Conservation (phyloP, 2,113 vertebrate genomes). For the Nothobranchius furzeri region DNA sequence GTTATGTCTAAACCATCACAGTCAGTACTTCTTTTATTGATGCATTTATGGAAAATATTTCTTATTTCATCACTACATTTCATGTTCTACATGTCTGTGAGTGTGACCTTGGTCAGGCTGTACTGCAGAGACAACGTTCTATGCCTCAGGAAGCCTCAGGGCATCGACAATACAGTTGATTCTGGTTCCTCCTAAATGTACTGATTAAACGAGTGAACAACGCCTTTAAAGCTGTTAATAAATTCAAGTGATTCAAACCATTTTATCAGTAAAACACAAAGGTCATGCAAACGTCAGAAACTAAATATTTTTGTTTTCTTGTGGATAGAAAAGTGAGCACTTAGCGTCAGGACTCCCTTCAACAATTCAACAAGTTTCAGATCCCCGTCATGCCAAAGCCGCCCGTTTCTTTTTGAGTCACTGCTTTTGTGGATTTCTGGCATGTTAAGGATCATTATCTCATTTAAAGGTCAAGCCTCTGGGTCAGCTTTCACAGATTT, state of each 20-base stretch:
- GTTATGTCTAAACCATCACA: too few relatives aligned
- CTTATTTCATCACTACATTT: too few relatives aligned
- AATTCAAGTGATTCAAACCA: neutral
- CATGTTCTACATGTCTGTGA: too few relatives aligned
- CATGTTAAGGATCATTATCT: neutral
- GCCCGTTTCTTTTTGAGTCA: neutral
- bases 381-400: neutral
- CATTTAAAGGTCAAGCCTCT: neutral
- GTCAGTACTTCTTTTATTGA: too few relatives aligned
- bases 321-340: neutral
- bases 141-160: too few relatives aligned
- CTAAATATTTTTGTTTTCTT: neutral
- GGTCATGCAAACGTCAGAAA: too few relatives aligned
- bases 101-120: too few relatives aligned
- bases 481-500: slow-evolving; percentile 2
- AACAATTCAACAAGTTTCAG: neutral
- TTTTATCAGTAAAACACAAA: neutral
- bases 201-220: too few relatives aligned
- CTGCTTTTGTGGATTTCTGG: neutral
- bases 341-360: neutral
- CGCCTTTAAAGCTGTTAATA: neutral
- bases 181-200: too few relatives aligned
- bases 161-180: too few relatives aligned
- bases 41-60: too few relatives aligned
- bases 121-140: too few relatives aligned